Evolutionary conservation across 2,113 vertebrate species (phyloP).

Genomic region (Porphyrio hochstetteri): DNA sequence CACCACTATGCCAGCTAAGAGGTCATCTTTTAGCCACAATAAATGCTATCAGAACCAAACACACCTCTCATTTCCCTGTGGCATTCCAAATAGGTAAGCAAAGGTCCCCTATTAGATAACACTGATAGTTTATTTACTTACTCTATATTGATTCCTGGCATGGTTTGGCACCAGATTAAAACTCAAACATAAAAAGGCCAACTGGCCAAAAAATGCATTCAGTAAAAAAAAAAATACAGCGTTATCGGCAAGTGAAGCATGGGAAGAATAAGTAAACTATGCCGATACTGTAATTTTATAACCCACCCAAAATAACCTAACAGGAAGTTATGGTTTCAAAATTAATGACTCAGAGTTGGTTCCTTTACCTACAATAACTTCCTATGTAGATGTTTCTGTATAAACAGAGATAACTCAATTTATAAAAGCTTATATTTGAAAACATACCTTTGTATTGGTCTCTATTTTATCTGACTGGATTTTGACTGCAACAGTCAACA

Average conservation of each 20-base stretch:
- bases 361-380: neutral
- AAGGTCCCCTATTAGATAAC: neutral
- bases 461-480: conserved; percentile 89
- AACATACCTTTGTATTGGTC: conserved; percentile 89
- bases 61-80: neutral
- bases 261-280: neutral
- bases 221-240: neutral
- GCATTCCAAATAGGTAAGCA: neutral
- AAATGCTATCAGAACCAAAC: neutral
- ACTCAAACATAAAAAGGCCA: neutral
- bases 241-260: neutral
- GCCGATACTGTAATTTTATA: neutral
- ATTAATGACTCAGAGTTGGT: neutral
- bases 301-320: neutral
- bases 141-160: neutral
- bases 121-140: neutral
- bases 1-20: neutral
- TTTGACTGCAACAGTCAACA: conserved; percentile 94
- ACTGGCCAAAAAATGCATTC: neutral
- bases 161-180: neutral
- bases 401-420: neutral
- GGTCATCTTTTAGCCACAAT: neutral
- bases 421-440: neutral
- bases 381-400: neutral
- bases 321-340: neutral